Percentiles rank a stretch among this genome's conserved stretches.
phyloP scores from a whole-genome alignment of 2,888 invertebrate genomes.

The Limnephilus auricula region DNA sequence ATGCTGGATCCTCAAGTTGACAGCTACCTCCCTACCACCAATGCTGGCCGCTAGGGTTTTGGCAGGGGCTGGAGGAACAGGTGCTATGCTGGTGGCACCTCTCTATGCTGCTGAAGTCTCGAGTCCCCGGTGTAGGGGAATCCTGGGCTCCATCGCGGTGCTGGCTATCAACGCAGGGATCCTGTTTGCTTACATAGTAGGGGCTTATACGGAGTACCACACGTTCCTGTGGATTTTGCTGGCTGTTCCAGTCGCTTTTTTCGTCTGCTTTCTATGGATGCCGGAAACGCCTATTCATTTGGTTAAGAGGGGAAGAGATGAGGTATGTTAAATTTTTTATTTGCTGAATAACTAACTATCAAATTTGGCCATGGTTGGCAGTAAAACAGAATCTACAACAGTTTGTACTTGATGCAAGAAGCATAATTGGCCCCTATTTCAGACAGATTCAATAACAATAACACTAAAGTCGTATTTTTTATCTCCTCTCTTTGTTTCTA shows the following conservation, averaged over 20 bases:
- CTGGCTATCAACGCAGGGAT: slow-evolving; percentile 75
- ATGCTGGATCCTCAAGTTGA: slow-evolving; percentile 56
- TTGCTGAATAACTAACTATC: too few relatives aligned
- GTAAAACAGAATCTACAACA: neutral
- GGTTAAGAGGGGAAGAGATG: slow-evolving; percentile 70
- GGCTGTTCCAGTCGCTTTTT: slow-evolving; percentile 73
- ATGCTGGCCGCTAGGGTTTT: slow-evolving; percentile 74
- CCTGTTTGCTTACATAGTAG: slow-evolving; percentile 75
- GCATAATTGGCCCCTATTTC: neutral
- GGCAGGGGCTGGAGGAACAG: slow-evolving; percentile 75
- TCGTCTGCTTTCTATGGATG: slow-evolving; percentile 75
- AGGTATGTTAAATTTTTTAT: neutral
- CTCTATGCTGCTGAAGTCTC: slow-evolving; percentile 78
- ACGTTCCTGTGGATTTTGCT: slow-evolving; percentile 76
- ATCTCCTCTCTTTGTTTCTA: too few relatives aligned
- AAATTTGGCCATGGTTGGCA: too few relatives aligned
- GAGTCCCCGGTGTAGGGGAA: slow-evolving; percentile 76
- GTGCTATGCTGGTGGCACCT: slow-evolving; percentile 74
- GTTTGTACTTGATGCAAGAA: neutral
- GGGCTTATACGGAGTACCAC: slow-evolving; percentile 75
- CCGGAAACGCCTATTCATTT: slow-evolving; percentile 81
- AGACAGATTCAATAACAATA: too few relatives aligned
- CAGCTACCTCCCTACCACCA: slow-evolving; percentile 49
- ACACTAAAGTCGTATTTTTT: too few relatives aligned
- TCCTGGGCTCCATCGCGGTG: slow-evolving; percentile 79